phyloP scores from a whole-genome alignment of 2,888 invertebrate genomes.

The Embidobia sp. region DNA sequence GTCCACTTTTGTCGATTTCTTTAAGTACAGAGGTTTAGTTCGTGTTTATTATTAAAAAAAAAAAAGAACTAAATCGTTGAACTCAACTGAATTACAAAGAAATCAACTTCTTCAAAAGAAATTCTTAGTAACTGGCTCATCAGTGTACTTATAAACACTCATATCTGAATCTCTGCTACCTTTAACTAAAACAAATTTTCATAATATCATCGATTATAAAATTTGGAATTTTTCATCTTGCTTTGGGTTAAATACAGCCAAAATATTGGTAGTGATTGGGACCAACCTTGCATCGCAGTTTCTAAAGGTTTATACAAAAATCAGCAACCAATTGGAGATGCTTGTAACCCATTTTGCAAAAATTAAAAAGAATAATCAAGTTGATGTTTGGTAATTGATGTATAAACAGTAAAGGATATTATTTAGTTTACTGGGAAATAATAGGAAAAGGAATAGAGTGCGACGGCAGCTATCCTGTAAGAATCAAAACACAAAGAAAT shows the following conservation, averaged over 20 bases:
- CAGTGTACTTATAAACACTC: too few species aligned
- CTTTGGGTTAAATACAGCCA: constrained; percentile 7
- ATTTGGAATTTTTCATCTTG: constrained; percentile 30
- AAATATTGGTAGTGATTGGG: constrained; percentile 34
- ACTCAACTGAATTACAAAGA: too few species aligned
- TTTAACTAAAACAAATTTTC: too few species aligned
- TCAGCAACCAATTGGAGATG: constrained; percentile 42
- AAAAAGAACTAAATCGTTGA: too few species aligned
- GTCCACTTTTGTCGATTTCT: too few species aligned
- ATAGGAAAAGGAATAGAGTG: constrained; percentile 74
- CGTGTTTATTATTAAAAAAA: too few species aligned
- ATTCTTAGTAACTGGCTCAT: too few species aligned
- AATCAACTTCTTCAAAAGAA: too few species aligned
- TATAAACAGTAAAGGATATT: constrained; percentile 35
- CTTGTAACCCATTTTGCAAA: constrained; percentile 31
- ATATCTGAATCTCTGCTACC: too few species aligned
- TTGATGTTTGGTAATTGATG: not conserved
- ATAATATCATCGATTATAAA: too few species aligned
- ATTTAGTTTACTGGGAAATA: constrained; percentile 57
- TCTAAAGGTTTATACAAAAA: constrained; percentile 46
- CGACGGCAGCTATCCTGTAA: constrained; percentile 82
- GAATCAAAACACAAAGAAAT: constrained; percentile 71
- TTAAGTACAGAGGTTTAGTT: too few species aligned
- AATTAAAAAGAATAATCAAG: constrained; percentile 36
- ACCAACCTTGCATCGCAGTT: constrained; percentile 51